Evolutionary conservation across 1,140 invertebrate genomes (phyloP).

Genomic region (Psilanteris sp.): DNA sequence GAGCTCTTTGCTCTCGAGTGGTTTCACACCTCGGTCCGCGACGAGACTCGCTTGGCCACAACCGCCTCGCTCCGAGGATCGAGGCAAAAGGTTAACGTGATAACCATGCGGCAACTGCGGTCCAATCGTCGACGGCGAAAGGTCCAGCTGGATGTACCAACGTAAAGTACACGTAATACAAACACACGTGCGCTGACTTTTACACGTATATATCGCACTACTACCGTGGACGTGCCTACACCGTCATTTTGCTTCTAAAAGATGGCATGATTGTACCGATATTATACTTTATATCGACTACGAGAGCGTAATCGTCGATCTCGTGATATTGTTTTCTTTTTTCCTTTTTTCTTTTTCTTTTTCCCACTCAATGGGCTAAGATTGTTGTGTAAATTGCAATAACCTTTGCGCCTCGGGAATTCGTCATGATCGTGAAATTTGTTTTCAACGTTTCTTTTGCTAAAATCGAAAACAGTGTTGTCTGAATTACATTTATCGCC

Average conservation of each 20-base stretch:
- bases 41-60: constrained; percentile 29
- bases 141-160: constrained; percentile 24
- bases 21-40: constrained; percentile 76
- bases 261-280: constrained; percentile 53
- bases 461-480: too few relatives aligned
- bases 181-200: constrained; percentile 50
- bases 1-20: constrained; percentile 79
- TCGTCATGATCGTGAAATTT: constrained; percentile 12
- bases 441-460: constrained; percentile 3
- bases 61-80: constrained; percentile 58
- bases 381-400: constrained; percentile 40
- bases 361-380: constrained; percentile 12
- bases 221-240: constrained; percentile 38
- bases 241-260: constrained; percentile 54
- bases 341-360: too few relatives aligned
- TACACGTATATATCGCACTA: constrained; percentile 52
- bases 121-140: constrained; percentile 35
- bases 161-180: constrained; percentile 46
- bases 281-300: constrained; percentile 49
- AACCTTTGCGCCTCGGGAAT: constrained; percentile 19
- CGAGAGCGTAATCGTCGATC: constrained; percentile 48
- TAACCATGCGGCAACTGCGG: constrained; percentile 77
- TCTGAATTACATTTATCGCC: too few relatives aligned
- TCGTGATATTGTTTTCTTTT: constrained; percentile 40
- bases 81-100: constrained; percentile 79